Evolutionary conservation across 2,888 invertebrate species (phyloP).

Genomic region (Gisinianus flammeolus): DNA sequence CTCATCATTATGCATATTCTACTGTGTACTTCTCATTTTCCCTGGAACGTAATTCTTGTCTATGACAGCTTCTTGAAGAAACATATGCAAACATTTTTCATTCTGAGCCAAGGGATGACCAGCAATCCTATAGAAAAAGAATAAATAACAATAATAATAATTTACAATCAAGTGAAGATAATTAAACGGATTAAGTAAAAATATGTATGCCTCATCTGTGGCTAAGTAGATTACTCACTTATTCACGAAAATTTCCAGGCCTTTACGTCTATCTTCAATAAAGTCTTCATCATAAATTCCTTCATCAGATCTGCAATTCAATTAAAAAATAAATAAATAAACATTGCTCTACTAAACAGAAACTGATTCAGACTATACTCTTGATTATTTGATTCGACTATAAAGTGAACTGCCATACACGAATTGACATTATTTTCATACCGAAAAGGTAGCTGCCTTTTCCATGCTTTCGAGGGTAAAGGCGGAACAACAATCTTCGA

Average conservation of each 20-base stretch:
- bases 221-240: too few relatives aligned
- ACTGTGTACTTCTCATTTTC: constrained; percentile 89
- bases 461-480: constrained; percentile 97
- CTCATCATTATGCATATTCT: too few relatives aligned
- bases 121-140: constrained; percentile 75
- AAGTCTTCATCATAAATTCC: constrained; percentile 99
- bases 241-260: constrained; percentile 96
- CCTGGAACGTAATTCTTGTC: constrained; percentile 99
- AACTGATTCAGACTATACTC: too few relatives aligned
- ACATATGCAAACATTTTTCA: constrained; percentile 99
- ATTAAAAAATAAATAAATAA: constrained; percentile 1
- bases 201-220: too few relatives aligned
- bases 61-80: constrained; percentile 95
- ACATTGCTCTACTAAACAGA: too few relatives aligned
- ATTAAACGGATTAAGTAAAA: too few relatives aligned
- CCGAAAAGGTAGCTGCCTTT: constrained; percentile 94
- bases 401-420: too few relatives aligned
- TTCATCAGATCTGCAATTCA: constrained; percentile 79
- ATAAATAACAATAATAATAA: neutral
- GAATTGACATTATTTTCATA: constrained; percentile 31
- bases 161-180: too few relatives aligned
- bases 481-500: constrained; percentile 99
- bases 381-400: too few relatives aligned
- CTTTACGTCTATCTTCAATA: constrained; percentile 98
- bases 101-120: constrained; percentile 99